Base-by-base conservation (phyloP, 2,797 vertebrate species). In the Cuculus canorus region DNA sequence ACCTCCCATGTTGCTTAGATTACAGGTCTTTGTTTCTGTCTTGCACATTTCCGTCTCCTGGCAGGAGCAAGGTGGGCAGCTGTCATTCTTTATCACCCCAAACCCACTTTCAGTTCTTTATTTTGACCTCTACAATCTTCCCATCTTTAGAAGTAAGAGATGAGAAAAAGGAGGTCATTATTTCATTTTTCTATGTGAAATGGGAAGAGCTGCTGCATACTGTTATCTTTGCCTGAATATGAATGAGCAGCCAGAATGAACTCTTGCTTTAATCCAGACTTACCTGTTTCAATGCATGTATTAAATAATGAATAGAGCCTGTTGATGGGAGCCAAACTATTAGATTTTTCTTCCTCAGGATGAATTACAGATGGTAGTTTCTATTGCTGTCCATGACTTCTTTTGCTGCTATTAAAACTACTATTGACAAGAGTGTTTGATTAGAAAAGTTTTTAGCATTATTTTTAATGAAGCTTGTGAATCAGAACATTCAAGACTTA, bases 81-180 rank as follows among this genome's bases (percentile, higher is more conserved):
- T 94, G 89, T 87, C 89, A 85, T 85, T 92, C 78, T 92, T 68
- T 57, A 66, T 30, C 9, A 22, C 48, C 70, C 53, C 43, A 87
- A 93, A 89, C 28, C 14, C 48, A 57, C 82, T 89, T 96, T 73
- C 56, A 70, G 35, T 70, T 82, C 75, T 82, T 85, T 87, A 19
- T 63, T 92, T 87, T 92, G 84, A 93, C 60, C 79, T 32, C 43
- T 80, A 45, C 59, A 48, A n/a, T 93, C 27, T 82, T 93, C 39
- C 16, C 15, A 59, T 73, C 48, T 70, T 56, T 11, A 82, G 13
- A 65, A 92, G 86, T 92, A 92, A 91, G 78, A 92, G 81, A 89
- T 76, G 59, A 93, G 52, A 28, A 89, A 88, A 92, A 77, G 41
- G 41, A 88, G 41, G 70, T 86, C 54, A 79, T 91, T 91, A 91